These are phyloP conservation scores for Leptatherina wallacei DNA, from an alignment of 2,797 vertebrate genomes.

Conservation along the genomic window DNA sequence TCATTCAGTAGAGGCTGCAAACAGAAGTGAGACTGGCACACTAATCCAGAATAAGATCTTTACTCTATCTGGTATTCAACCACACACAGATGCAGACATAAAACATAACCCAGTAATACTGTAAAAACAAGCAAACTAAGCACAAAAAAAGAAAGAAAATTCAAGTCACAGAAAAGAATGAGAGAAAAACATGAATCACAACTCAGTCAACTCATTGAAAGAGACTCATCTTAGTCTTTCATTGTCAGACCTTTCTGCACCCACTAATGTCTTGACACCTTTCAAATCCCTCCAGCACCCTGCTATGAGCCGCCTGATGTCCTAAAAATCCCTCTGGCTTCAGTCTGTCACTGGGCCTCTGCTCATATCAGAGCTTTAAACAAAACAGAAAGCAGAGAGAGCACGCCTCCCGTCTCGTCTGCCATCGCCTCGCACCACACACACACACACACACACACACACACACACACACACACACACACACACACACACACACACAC, in stretches of 20 bases:
- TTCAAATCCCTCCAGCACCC: constrained; percentile 19
- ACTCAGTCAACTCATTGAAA: neutral
- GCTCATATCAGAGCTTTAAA: constrained; percentile 49
- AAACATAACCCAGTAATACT: constrained; percentile 6
- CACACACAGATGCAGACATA: neutral
- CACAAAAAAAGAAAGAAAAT: neutral
- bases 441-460: constrained; percentile 26
- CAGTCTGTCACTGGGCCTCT: constrained; percentile 46
- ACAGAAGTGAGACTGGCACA: constrained; percentile 16
- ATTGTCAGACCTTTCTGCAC: constrained; percentile 29
- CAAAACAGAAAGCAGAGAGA: constrained; percentile 40
- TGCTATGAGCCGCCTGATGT: constrained; percentile 11
- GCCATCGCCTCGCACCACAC: constrained; percentile 58
- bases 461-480: constrained; percentile 35
- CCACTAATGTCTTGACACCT: constrained; percentile 36
- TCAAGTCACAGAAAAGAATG: neutral
- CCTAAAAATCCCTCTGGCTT: constrained; percentile 40
- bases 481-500: constrained; percentile 14
- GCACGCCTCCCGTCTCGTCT: constrained; percentile 47
- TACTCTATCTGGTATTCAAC: constrained; percentile 23
- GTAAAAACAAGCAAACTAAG: neutral
- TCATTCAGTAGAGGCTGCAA: constrained; percentile 49
- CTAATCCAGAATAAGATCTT: constrained; percentile 59
- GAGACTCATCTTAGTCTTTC: neutral
- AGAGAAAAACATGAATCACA: neutral